Evolutionary conservation across 2,797 vertebrate species (phyloP).

Genomic region (Trichosurus vulpecula): DNA sequence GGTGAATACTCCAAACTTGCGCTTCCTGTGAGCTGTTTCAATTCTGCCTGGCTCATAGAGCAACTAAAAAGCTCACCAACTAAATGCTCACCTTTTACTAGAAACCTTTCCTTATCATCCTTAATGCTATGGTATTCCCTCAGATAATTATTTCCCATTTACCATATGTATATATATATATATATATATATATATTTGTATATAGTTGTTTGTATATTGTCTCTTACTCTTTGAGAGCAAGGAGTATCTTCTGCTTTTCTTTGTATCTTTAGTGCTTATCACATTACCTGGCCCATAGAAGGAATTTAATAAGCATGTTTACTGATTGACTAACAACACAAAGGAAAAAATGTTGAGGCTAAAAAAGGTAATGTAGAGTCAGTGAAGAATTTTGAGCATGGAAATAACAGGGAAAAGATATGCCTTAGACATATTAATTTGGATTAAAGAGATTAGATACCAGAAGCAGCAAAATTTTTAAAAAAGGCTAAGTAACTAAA

Average conservation of each 20-base stretch:
- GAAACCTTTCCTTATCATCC: too few species aligned
- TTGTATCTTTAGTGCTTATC: neutral
- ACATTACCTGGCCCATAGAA: neutral
- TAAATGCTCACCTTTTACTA: too few species aligned
- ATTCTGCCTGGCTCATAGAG: too few species aligned
- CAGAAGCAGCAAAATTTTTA: neutral
- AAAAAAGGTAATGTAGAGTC: neutral
- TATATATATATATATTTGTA: neutral
- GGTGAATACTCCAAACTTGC: too few species aligned
- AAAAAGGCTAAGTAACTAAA: neutral
- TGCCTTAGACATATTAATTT: neutral
- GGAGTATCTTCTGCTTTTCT: too few species aligned
- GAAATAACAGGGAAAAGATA: neutral
- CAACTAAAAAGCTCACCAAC: too few species aligned
- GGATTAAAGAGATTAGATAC: neutral
- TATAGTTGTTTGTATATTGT: neutral
- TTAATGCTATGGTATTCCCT: too few species aligned
- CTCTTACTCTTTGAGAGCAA: neutral
- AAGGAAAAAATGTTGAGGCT: neutral
- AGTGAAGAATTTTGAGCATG: neutral
- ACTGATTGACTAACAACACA: neutral
- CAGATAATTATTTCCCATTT: too few species aligned
- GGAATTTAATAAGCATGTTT: neutral
- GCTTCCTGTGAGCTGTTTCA: too few species aligned
- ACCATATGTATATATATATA: too few species aligned